Base-by-base conservation (phyloP, 2,888 invertebrate genomes). In the Neoaliturus tenellus region DNA sequence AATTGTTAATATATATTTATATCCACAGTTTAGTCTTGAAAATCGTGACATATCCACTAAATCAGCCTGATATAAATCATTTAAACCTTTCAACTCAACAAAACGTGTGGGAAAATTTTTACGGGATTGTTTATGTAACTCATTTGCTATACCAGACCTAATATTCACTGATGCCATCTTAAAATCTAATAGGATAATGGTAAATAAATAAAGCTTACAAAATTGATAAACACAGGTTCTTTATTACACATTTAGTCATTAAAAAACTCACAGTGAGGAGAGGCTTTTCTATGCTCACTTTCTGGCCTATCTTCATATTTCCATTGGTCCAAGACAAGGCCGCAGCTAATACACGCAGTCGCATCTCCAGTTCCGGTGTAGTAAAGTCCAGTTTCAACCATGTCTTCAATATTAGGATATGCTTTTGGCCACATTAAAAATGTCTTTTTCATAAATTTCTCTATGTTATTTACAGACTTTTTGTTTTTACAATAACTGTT, bases 31-130 rank as follows among this genome's bases (percentile, higher is more conserved):
- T 6, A 20, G 6, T 51, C 48, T 80, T 23, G 67, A 39, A 48
- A 80, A 75, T 1, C 75, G 73, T n/a, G 71, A 35, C 78, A 85
- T 80, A 33, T 84, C 85, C 0, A 85, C 83, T 31, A 85, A 73
- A 28, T 85, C 85, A 12, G 82, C 82, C 55, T 85, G 78, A 33
- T 75, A 85, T 6, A 84, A 44, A 80, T 85, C 85, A 33, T 80
- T 62, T 33, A 78, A 14, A 23, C 85, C 84, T 78, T 83, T 85
- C 4, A 85, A 23, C 14, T 81, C 35, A 8, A 85, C 84, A 28
- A 67, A 25, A 14, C 80, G 10, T 0, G 28, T 80, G 14, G 25
- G 20, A 83, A 39, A 85, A 67, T 81, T 51, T 31, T 82, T 55
- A 6, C 84, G 55, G n/a, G 39, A 67, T 20, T 82, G 84, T 58